Evolutionary conservation across 2,888 invertebrate species (phyloP), one percentile per base, ranked within the genome.

Genomic region (Microplitis deprimator): DNA sequence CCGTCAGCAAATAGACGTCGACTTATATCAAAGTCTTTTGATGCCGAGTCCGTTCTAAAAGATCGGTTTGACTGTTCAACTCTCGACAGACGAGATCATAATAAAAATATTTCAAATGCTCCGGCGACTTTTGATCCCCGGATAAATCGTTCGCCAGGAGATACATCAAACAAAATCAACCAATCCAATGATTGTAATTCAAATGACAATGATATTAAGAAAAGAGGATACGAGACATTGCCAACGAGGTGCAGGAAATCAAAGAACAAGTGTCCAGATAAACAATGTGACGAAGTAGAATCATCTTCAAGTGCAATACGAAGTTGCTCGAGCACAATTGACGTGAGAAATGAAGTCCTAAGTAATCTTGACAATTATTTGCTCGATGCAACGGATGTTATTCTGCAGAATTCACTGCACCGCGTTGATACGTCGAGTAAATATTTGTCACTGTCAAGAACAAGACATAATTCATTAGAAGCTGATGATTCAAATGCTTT

Each of bases 381-480:
- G 61, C 79, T 88, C 79, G 89, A 89, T 75, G 89, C 89, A 1
- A 88, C 87, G 0, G 89, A 89, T 10, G 75, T 88, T 0, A 88
- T 88, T 38, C 67, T 84, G 2, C 81, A 81, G 4, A 86, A 84
- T 16, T 67, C 65, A 10, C 67, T 67, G 5, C 67, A 73, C 38
- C 50, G 41, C 29, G 68, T 40, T 8, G 80, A 81, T 62, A 38
- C 70, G 5, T 64, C 40, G 1, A 75, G 70, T 8, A 77, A 76
- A 50, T 73, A 69, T 70, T 69, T 72, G n/a, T 68, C 67, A 1
- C 41, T 69, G 6, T 79, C 73, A 17, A 75, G 86, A 17, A 86
- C 85, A 6, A 82, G 86, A 65, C 85, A 86, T 78, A 84, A 86
- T 76, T 85, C 85, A 7, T 73, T 86, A 72, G 85, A 86, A 62